Evolutionary conservation across 2,797 vertebrate genomes (phyloP), one percentile per base, ranked within the genome.

Genomic region (Betta splendens): DNA sequence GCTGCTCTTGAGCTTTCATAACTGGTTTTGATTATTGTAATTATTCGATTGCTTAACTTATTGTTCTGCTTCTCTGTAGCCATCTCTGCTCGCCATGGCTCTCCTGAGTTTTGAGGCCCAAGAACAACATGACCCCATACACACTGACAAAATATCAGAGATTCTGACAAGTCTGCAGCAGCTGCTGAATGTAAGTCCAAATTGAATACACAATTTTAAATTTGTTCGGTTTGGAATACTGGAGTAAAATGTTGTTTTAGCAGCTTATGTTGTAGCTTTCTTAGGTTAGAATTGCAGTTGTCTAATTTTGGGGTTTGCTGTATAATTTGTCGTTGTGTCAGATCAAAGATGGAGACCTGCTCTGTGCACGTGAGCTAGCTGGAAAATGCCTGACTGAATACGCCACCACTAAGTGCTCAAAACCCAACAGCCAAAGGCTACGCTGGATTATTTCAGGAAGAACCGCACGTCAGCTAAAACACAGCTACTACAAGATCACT

Each of bases 391-490:
- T 99, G 82, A 88, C 77, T 17, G 97, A 98, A 72, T 99, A 99
- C 39, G 92, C 95, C 49, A 93, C 93, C n/a, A 90, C 93, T 75
- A 97, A 94, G 76, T 94, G 93, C 87, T 94, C 89, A 55, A 96
- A 91, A 84, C 95, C 95, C 1, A 95, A 93, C 32, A 69, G 89
- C 63, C 95, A 97, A 86, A 96, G 95, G 83, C 80, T 98, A 35
- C 96, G 96, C 69, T 98, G 97, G 96, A 94, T 94, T 48, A 96
- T 99, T 68, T 98, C 98, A 1, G 95, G 97, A 20, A 92, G 95
- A 78, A 99, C 98, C 0, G 95, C 95, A 25, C 87, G 94, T 39
- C 95, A 97, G 72, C 81, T 99, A 45, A 98, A 94, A 81, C 97
- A 93, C 43, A 98, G 97, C 81, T 99, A 94, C 85, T 97, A 98